Conservation (phyloP, 1,140 invertebrate genomes). For the Pogonomyrmex barbatus region DNA sequence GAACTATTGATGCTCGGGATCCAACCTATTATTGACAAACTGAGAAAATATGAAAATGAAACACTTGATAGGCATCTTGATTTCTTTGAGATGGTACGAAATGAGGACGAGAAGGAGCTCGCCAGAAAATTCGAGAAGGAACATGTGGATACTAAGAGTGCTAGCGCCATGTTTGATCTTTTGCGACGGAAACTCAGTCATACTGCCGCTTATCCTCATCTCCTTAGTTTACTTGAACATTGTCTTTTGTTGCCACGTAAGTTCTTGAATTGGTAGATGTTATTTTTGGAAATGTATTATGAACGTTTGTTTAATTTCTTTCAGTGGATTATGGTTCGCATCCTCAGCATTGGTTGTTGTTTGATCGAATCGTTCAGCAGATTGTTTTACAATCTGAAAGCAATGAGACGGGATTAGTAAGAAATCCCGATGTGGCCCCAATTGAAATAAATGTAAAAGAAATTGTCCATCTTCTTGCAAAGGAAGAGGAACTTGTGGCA, state of each 20-base stretch:
- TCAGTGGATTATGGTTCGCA: conserved; percentile 92
- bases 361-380: conserved; percentile 98
- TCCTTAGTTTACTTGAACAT: conserved; percentile 96
- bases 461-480: conserved; percentile 95
- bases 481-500: conserved; percentile 96
- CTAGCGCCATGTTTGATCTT: conserved; percentile 97
- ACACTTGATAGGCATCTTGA: conserved; percentile 96
- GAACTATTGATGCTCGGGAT: conserved; percentile 99
- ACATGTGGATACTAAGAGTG: conserved; percentile 98
- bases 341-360: conserved; percentile 96
- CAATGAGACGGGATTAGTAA: conserved; percentile 87
- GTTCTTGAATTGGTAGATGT: conserved; percentile 81
- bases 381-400: conserved; percentile 94
- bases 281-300: neutral
- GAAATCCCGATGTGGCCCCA: conserved; percentile 94
- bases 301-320: conserved; percentile 71
- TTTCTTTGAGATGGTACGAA: conserved; percentile 99
- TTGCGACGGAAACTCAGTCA: conserved; percentile 96
- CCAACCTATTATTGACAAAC: conserved; percentile 97
- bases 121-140: conserved; percentile 96
- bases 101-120: conserved; percentile 98
- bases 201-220: conserved; percentile 96
- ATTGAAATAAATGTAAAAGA: conserved; percentile 96
- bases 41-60: conserved; percentile 96
- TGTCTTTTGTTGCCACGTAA: conserved; percentile 95